Conservation (phyloP, 64 coral and sea anemone species). For the Astreopora myriophthalma region DNA sequence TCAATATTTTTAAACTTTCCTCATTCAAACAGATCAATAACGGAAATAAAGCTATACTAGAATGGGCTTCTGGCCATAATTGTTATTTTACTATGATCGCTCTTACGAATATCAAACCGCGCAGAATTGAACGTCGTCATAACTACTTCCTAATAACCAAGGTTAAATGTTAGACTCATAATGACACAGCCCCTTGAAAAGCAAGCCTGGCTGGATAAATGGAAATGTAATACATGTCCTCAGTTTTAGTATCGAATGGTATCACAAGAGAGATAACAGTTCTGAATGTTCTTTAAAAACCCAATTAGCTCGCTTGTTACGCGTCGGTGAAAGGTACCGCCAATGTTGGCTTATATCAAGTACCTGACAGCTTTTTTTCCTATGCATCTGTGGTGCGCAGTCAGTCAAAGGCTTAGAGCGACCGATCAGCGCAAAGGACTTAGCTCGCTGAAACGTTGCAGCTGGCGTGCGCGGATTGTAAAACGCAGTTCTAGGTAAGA, state of each 20-base stretch:
- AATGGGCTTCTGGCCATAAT: no score
- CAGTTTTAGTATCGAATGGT: neutral
- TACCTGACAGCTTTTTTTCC: neutral
- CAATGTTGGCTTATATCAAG: conserved; percentile 13
- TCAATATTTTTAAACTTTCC: no score
- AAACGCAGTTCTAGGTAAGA: neutral
- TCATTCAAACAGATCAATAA: no score
- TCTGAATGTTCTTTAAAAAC: neutral
- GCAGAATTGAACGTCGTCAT: no score
- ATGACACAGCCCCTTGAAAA: no score
- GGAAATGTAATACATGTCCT: no score
- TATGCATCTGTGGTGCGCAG: neutral
- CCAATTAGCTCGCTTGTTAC: neutral
- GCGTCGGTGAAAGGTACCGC: neutral
- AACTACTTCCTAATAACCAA: no score
- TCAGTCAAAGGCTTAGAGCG: neutral
- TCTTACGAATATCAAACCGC: no score
- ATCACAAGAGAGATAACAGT: neutral
- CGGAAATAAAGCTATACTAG: no score
- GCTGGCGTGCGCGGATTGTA: neutral
- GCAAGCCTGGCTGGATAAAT: no score
- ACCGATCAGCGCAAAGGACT: neutral
- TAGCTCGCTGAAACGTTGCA: neutral
- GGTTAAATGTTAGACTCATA: no score
- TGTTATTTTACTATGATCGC: no score